Percentiles rank a stretch among this genome's conserved stretches.
Conservation (phyloP, 2,888 invertebrate genomes). For the Pristionchus entomophagus region DNA sequence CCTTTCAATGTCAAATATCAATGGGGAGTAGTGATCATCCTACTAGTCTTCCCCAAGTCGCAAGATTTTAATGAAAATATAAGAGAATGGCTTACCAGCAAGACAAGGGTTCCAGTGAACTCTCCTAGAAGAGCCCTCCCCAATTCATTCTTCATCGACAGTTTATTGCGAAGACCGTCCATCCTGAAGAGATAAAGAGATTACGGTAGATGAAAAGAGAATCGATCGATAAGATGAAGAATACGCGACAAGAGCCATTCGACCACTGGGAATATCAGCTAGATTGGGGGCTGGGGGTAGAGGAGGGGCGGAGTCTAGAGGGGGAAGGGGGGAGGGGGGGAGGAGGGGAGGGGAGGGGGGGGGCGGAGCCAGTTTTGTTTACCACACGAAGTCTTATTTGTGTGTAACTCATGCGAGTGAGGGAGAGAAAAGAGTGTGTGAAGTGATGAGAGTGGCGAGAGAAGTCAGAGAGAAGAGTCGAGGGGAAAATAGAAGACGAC, state of each 20-base stretch:
- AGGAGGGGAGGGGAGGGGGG: neutral
- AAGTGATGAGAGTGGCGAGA: neutral
- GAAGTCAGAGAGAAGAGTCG: neutral
- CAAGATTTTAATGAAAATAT: neutral
- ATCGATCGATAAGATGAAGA: neutral
- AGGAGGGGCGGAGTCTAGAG: neutral
- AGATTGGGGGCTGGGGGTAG: slow-evolving; percentile 19
- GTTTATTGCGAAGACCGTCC: slow-evolving; percentile 54
- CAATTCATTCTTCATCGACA: slow-evolving; percentile 69
- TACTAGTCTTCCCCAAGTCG: too few species aligned
- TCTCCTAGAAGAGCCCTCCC: slow-evolving; percentile 70
- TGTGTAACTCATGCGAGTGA: slow-evolving; percentile 35
- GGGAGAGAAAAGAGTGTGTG: neutral
- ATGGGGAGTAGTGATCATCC: too few species aligned
- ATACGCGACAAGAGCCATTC: neutral
- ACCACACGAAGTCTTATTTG: slow-evolving; percentile 12
- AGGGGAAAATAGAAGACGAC: neutral
- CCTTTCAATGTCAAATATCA: too few species aligned
- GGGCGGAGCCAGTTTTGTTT: slow-evolving; percentile 36
- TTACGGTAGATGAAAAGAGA: neutral
- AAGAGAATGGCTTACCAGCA: slow-evolving; percentile 60
- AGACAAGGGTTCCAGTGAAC: slow-evolving; percentile 71
- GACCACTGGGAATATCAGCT: slow-evolving; percentile 1
- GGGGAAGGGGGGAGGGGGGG: neutral
- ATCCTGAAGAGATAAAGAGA: slow-evolving; percentile 2